A percentile compares a stretch with the other conserved stretches of the same genome.
Evolutionary conservation across 2,797 vertebrate genomes (phyloP).

Genomic region (Syngnathus acus): DNA sequence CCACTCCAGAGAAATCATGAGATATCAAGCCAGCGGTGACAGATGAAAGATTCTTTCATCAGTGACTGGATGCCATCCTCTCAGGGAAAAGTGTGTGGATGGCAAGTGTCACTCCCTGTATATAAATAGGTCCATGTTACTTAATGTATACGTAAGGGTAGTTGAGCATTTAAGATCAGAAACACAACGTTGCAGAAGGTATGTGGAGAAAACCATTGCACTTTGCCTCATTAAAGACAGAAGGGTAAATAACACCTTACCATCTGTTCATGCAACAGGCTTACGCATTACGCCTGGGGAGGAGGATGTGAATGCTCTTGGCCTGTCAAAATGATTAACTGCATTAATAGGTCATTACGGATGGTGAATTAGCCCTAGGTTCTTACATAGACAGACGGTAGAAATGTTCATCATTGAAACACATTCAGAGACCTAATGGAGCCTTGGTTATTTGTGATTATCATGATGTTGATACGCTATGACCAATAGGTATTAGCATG

Average conservation of each 20-base stretch:
- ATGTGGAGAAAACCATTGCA: conserved; percentile 19
- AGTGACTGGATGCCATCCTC: conserved; percentile 22
- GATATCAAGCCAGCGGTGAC: conserved; percentile 43
- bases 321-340: neutral
- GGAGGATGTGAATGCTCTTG: neutral
- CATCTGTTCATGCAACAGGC: conserved; percentile 5
- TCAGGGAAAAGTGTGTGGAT: conserved; percentile 35
- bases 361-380: neutral
- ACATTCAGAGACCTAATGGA: neutral
- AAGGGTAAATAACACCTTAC: neutral
- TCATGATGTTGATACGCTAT: neutral
- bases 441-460: neutral
- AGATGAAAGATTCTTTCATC: conserved; percentile 24
- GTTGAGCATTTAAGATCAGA: conserved; percentile 47
- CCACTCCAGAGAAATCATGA: conserved; percentile 46
- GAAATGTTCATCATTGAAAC: neutral
- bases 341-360: neutral
- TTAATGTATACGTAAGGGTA: conserved; percentile 39
- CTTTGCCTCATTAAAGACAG: conserved; percentile 31
- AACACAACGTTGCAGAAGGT: conserved; percentile 10
- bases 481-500: neutral
- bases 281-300: neutral
- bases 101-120: conserved; percentile 26
- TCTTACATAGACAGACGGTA: neutral
- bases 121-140: conserved; percentile 50